Percentiles rank a stretch among this genome's conserved stretches.
These are phyloP conservation scores for Antheraea yamamai DNA, from an alignment of 2,888 invertebrate species.

Conservation along the genomic window DNA sequence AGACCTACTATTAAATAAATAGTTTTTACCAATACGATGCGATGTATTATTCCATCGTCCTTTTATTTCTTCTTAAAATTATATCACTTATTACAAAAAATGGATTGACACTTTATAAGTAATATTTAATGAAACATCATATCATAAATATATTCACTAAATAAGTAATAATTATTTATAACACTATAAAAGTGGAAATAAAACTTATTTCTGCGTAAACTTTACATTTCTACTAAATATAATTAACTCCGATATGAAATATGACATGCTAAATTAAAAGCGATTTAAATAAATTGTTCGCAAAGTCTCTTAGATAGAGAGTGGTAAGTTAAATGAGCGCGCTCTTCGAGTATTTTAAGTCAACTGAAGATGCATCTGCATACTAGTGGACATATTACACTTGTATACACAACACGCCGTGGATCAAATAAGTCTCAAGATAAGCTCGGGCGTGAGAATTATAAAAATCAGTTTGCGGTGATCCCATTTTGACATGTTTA, in stretches of 20 bases:
- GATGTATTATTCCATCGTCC: not conserved
- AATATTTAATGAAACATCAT: no score
- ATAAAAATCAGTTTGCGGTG: conserved; percentile 35
- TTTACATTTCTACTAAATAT: not conserved
- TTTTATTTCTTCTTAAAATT: not conserved
- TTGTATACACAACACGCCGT: conserved; percentile 42
- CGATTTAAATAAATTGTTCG: not conserved
- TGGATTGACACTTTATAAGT: no score
- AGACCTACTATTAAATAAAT: not conserved
- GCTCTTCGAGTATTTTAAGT: conserved; percentile 52
- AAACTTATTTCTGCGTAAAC: no score
- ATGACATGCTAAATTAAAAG: not conserved
- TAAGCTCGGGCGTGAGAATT: conserved; percentile 51
- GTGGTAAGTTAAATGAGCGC: conserved; percentile 42
- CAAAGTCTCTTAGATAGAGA: not conserved
- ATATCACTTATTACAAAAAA: not conserved
- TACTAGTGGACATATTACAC: conserved; percentile 24
- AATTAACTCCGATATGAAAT: not conserved
- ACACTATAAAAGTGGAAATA: not conserved
- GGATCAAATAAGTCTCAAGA: conserved; percentile 53
- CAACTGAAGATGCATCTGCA: conserved; percentile 68
- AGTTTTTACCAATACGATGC: not conserved
- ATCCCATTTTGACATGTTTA: conserved; percentile 17
- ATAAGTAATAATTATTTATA: no score
- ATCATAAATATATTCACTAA: no score